phyloP scores from a whole-genome alignment of 1,140 invertebrate species.

The Lerema accius region DNA sequence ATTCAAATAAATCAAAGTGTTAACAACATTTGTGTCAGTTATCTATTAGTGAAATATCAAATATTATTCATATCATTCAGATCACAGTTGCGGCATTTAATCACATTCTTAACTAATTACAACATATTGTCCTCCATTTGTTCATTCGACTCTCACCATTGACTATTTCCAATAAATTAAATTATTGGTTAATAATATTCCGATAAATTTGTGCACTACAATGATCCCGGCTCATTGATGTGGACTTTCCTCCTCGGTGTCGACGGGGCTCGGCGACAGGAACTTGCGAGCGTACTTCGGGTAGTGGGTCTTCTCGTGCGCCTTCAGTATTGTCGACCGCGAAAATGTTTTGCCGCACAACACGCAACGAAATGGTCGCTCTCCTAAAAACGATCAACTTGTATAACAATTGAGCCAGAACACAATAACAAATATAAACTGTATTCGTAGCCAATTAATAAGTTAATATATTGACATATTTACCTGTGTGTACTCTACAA shows the following conservation, averaged over 20 bases:
- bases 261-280: constrained; percentile 91
- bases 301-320: constrained; percentile 96
- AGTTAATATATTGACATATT: constrained; percentile 50
- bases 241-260: constrained; percentile 90
- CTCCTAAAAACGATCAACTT: too few relatives aligned
- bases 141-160: constrained; percentile 68
- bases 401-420: too few relatives aligned
- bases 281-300: constrained; percentile 94
- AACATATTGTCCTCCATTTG: constrained; percentile 78
- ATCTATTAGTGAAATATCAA: constrained; percentile 82
- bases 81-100: constrained; percentile 83
- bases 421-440: too few relatives aligned
- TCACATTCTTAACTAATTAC: constrained; percentile 82
- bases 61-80: constrained; percentile 84
- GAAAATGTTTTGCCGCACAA: constrained; percentile 96
- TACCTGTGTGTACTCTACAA: constrained; percentile 93
- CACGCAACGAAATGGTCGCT: constrained; percentile 93
- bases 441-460: too few relatives aligned
- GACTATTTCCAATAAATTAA: constrained; percentile 57
- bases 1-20: constrained; percentile 54
- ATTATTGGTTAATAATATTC: constrained; percentile 58
- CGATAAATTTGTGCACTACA: constrained; percentile 56
- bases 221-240: constrained; percentile 84
- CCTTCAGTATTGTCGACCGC: constrained; percentile 93
- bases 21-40: constrained; percentile 72